Evolutionary conservation across 2,888 invertebrate species (phyloP).

Genomic region (Tenthredo amoena): DNA sequence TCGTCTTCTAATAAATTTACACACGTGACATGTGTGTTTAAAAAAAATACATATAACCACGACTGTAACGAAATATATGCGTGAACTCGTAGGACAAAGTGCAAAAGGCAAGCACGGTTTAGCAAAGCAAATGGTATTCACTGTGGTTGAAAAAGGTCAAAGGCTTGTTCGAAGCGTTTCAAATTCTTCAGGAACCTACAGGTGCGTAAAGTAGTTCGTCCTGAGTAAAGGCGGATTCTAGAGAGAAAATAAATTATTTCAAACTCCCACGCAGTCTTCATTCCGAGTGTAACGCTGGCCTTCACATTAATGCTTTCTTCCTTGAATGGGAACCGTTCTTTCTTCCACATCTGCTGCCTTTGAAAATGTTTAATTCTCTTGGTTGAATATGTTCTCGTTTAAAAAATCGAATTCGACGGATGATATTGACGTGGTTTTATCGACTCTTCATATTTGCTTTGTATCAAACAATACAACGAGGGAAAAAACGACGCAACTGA

Average conservation of each 20-base stretch:
- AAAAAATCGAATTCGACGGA: too few relatives aligned
- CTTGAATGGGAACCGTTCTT: neutral
- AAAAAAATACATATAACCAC: neutral
- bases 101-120: neutral
- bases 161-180: neutral
- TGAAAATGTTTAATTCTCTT: too few relatives aligned
- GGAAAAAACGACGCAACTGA: too few relatives aligned
- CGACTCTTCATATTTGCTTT: too few relatives aligned
- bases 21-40: neutral
- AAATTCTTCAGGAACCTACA: neutral
- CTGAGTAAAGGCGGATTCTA: neutral
- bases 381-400: too few relatives aligned
- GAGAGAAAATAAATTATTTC: neutral
- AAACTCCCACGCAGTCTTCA: neutral
- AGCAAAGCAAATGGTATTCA: neutral
- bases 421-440: too few relatives aligned
- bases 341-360: too few relatives aligned
- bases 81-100: neutral
- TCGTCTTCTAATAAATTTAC: neutral
- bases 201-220: neutral
- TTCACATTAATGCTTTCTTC: neutral
- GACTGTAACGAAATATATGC: neutral
- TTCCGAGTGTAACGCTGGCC: neutral
- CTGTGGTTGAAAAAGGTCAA: slow-evolving; percentile 13
- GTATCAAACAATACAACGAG: too few relatives aligned